Percentiles rank a stretch among this genome's conserved stretches.
Conservation (phyloP, 2,113 vertebrate genomes). For the Salvator merianae region DNA sequence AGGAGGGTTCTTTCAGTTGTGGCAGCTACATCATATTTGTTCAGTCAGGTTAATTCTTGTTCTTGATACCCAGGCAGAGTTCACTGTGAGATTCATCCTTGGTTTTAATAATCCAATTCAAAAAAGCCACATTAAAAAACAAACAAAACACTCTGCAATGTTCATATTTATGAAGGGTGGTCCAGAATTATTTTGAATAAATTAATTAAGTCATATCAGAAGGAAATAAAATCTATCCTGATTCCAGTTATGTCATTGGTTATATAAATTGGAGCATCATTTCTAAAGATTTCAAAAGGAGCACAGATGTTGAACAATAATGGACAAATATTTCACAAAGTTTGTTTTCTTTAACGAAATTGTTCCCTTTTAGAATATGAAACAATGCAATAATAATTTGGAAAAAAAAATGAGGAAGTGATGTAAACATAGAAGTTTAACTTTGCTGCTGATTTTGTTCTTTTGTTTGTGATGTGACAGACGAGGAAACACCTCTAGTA, state of each 20-base stretch:
- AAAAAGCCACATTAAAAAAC: neutral
- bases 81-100: too few relatives aligned
- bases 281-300: slow-evolving; percentile 9
- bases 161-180: neutral
- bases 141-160: neutral
- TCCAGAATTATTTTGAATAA: too few relatives aligned
- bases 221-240: neutral
- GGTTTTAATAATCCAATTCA: too few relatives aligned
- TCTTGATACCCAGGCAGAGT: too few relatives aligned
- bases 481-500: slow-evolving; percentile 29
- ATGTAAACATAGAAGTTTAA: neutral
- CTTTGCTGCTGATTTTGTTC: slow-evolving; percentile 43
- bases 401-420: accelerated
- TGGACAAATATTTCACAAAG: slow-evolving; percentile 1
- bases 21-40: too few relatives aligned
- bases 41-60: too few relatives aligned
- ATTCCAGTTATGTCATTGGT: slow-evolving; percentile 18
- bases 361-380: neutral
- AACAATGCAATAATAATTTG: neutral
- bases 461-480: slow-evolving; percentile 29
- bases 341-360: neutral
- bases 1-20: too few relatives aligned
- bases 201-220: neutral
- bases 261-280: slow-evolving; percentile 10
- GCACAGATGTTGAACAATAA: neutral